Base-by-base conservation (phyloP, 2,113 vertebrate genomes). In the Hippoglossus stenolepis region DNA sequence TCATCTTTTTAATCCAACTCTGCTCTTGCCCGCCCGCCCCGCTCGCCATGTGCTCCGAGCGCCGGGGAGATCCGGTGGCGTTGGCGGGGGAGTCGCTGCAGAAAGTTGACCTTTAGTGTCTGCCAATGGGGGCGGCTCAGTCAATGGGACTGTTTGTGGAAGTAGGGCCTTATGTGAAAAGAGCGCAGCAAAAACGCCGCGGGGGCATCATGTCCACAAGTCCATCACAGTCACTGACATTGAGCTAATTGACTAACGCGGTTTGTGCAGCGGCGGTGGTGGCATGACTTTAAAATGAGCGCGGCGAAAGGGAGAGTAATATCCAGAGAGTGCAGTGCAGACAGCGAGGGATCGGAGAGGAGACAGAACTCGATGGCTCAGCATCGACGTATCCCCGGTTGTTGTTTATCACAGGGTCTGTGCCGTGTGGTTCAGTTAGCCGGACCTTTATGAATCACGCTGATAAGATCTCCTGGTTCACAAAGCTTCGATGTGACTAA, bases 221-320 rank as follows among this genome's bases (percentile, higher is more conserved):
- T 84, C 84, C 75, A 82, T 92, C 89, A 88, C 65, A 83, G 78
- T 71, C 83, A 72, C 53, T 74, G 90, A 92, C 85, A 90, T 86
- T 80, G 91, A 93, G 86, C 86, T 92, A 91, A 93, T 89, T 80
- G 92, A 93, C 85, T 85, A 62, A 59, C 51, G 28, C 68, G 70
- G 68, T 57, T 72, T 31, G 65, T 80, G 75, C 79, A 81, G 58
- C 77, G 26, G 38, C 11, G 83, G 75, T 5, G 54, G 66, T 77
- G 21, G 63, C 60, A 62, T 70, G 82, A 82, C 83, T 84, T 79
- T 76, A 43, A 78, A 72, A 81, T 77, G 79, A 73, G 70, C 53
- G 61, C 45, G 35, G 26, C 43, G 21, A 78, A 54, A 74, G 63
- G 12, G 63, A 54, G 28, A 62, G 35, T 54, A 62, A 68, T 75